These are phyloP conservation scores for Leptopilina clavipes DNA, from an alignment of 1,140 invertebrate genomes.

Conservation along the genomic window DNA sequence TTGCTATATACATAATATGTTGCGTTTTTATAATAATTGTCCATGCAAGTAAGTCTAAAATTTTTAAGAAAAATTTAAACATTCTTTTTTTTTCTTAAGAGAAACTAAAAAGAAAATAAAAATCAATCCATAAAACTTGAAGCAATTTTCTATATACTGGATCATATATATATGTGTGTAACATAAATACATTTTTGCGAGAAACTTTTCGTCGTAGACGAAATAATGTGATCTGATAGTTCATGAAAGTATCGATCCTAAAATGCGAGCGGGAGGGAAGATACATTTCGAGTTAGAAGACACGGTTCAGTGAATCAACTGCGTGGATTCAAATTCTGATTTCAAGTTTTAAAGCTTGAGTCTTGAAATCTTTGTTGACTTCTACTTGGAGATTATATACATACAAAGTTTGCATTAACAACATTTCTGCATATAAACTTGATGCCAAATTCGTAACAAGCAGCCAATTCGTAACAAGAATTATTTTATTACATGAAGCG, in stretches of 20 bases:
- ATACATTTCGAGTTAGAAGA: slow-evolving; percentile 10
- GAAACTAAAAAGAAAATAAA: too few relatives aligned
- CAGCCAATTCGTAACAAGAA: too few relatives aligned
- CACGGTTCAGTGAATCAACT: slow-evolving; percentile 23
- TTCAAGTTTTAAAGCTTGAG: neutral
- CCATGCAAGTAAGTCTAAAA: too few relatives aligned
- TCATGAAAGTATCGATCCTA: slow-evolving; percentile 5
- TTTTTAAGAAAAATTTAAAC: too few relatives aligned
- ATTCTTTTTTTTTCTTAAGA: too few relatives aligned
- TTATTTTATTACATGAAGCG: neutral
- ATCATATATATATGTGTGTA: neutral
- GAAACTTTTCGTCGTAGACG: neutral
- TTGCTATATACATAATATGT: too few relatives aligned
- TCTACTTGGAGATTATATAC: neutral
- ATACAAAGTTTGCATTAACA: neutral
- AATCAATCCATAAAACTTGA: too few relatives aligned
- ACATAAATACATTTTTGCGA: neutral
- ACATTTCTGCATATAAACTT: neutral
- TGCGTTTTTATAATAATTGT: too few relatives aligned
- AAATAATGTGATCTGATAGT: slow-evolving; percentile 13
- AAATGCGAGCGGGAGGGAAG: neutral
- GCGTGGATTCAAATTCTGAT: neutral
- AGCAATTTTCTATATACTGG: neutral
- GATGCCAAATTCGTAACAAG: neutral
- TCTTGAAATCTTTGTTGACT: neutral